A percentile compares a stretch with the other conserved stretches of the same genome.
phyloP scores from a whole-genome alignment of 2,113 vertebrate genomes.

The Pomatostomus ruficeps region DNA sequence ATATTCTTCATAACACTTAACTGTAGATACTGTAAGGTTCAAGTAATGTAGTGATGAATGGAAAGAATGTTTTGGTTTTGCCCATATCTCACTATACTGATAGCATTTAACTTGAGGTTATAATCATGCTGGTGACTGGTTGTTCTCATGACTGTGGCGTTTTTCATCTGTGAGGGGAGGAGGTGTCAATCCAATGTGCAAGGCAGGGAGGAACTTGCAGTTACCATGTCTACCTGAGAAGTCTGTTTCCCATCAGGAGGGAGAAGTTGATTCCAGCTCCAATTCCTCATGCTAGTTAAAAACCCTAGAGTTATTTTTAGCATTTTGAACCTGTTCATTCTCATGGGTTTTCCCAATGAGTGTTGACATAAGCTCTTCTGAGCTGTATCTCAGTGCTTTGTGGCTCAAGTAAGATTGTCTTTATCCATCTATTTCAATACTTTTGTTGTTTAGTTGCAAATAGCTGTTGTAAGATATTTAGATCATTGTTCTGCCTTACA shows the following conservation, averaged over 20 bases:
- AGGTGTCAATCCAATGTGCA: background rate
- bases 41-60: background rate
- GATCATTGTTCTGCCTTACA: background rate
- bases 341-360: background rate
- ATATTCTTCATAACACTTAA: background rate
- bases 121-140: background rate
- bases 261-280: background rate
- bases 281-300: background rate
- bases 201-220: background rate
- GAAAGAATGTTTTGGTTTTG: background rate
- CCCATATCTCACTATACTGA: background rate
- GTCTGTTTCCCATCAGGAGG: background rate
- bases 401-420: constrained; percentile 2
- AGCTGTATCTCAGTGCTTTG: background rate
- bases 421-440: constrained; percentile 18
- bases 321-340: constrained; percentile 4
- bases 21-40: background rate
- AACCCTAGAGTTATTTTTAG: constrained; percentile 2
- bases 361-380: constrained; percentile 28
- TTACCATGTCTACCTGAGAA: background rate
- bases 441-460: background rate
- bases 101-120: background rate
- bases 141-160: background rate
- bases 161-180: background rate
- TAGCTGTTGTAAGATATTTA: background rate